Percentiles rank a stretch among this genome's conserved stretches.
Conservation (phyloP, 1,140 invertebrate genomes). For the Danaus melanippus region DNA sequence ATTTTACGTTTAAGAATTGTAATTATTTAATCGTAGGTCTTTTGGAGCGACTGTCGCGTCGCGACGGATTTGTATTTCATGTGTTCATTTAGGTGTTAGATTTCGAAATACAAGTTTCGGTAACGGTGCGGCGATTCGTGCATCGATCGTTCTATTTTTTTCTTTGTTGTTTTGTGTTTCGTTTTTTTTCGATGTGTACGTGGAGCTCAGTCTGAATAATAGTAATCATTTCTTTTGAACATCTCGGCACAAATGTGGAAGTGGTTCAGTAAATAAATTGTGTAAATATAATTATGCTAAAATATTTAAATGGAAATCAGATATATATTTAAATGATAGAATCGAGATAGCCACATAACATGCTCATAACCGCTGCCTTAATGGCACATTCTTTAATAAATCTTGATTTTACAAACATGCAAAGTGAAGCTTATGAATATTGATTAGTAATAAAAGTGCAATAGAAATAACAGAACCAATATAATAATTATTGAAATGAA, state of each 20-base stretch:
- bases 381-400: conserved; percentile 18
- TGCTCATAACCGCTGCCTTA: conserved; percentile 23
- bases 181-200: conserved; percentile 46
- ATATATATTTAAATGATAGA: neutral
- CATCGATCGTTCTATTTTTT: conserved; percentile 48
- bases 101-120: conserved; percentile 52
- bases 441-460: no score
- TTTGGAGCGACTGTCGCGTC: conserved; percentile 35
- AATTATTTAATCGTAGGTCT: conserved; percentile 64
- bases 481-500: no score
- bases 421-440: no score
- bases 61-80: conserved; percentile 63
- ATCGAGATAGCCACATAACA: no score
- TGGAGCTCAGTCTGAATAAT: conserved; percentile 66
- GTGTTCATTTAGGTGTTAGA: conserved; percentile 69
- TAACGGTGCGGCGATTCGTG: conserved; percentile 45
- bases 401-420: no score
- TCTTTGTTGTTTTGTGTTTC: conserved; percentile 65
- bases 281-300: conserved; percentile 29
- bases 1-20: conserved; percentile 65
- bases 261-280: conserved; percentile 32
- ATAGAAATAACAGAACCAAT: no score
- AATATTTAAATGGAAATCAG: neutral
- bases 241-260: conserved; percentile 24
- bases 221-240: conserved; percentile 64